These are phyloP conservation scores for Strigamia transsilvanica DNA, from an alignment of 2,888 invertebrate genomes.

Conservation along the genomic window DNA sequence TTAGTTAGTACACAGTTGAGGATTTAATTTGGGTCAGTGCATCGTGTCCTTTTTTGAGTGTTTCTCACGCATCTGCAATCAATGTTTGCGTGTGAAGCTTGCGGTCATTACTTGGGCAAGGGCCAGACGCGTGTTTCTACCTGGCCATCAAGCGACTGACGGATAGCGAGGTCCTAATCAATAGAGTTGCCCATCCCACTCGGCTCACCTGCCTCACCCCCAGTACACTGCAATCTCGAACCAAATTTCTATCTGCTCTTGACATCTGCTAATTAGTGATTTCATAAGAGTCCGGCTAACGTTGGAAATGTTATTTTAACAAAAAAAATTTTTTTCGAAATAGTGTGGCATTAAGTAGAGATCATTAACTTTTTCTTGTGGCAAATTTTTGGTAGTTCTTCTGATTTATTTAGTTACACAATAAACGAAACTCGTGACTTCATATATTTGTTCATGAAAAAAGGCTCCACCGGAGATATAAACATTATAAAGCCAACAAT, in stretches of 20 bases:
- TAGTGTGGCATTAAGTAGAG: neutral
- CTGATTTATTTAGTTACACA: too few relatives aligned
- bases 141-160: slow-evolving; percentile 36
- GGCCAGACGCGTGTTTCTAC: slow-evolving; percentile 34
- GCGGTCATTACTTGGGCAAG: slow-evolving; percentile 44
- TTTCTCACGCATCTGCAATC: slow-evolving; percentile 40
- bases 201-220: neutral
- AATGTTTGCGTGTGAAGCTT: slow-evolving; percentile 42
- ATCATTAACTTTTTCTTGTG: too few relatives aligned
- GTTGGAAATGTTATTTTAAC: neutral
- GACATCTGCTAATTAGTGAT: slow-evolving; percentile 25
- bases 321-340: neutral
- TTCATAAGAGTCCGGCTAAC: neutral
- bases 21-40: neutral
- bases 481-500: too few relatives aligned
- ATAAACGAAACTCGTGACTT: too few relatives aligned
- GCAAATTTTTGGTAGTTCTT: too few relatives aligned
- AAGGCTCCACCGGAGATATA: too few relatives aligned
- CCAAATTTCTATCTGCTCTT: neutral
- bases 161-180: slow-evolving; percentile 26
- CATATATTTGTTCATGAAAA: too few relatives aligned
- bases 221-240: neutral
- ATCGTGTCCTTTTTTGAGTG: neutral
- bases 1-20: neutral
- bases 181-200: slow-evolving; percentile 24